Evolutionary conservation across 2,113 vertebrate species (phyloP).

Genomic region (Phalacrocorax brasilianus): DNA sequence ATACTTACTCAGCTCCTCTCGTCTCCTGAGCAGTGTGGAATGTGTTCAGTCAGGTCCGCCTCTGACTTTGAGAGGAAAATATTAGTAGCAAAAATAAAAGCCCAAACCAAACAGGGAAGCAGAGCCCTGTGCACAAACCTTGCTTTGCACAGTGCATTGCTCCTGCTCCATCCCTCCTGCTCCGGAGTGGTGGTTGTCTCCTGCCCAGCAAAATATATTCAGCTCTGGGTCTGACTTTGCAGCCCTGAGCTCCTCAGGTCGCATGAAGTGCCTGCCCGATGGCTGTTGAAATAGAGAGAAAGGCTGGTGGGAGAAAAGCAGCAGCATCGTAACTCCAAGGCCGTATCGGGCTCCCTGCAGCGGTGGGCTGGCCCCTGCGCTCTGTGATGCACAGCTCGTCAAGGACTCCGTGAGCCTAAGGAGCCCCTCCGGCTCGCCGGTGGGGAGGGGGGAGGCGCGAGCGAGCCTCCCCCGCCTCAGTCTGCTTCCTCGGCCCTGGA

Average conservation of each 20-base stretch:
- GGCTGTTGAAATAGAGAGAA: background rate
- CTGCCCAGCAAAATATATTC: background rate
- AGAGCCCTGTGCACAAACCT: background rate
- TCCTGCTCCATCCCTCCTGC: background rate
- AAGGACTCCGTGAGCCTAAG: accelerated
- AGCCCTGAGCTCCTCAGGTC: background rate
- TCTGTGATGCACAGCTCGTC: background rate
- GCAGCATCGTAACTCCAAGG: background rate
- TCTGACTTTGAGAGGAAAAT: background rate
- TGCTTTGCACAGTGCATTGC: accelerated
- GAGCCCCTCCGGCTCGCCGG: background rate
- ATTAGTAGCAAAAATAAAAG: background rate
- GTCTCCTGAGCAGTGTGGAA: background rate
- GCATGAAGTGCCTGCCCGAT: accelerated
- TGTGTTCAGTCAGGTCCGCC: background rate
- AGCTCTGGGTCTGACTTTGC: background rate
- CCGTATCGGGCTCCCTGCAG: background rate
- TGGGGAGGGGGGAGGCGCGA: background rate
- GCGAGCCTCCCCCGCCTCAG: accelerated
- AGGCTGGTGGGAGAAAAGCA: background rate
- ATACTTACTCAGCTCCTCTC: background rate
- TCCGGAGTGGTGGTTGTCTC: background rate
- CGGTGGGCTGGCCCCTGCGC: background rate
- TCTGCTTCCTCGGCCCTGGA: background rate
- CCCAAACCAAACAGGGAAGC: background rate